Conservation (phyloP, 2,888 invertebrate genomes). For the Drosophila prolongata region DNA sequence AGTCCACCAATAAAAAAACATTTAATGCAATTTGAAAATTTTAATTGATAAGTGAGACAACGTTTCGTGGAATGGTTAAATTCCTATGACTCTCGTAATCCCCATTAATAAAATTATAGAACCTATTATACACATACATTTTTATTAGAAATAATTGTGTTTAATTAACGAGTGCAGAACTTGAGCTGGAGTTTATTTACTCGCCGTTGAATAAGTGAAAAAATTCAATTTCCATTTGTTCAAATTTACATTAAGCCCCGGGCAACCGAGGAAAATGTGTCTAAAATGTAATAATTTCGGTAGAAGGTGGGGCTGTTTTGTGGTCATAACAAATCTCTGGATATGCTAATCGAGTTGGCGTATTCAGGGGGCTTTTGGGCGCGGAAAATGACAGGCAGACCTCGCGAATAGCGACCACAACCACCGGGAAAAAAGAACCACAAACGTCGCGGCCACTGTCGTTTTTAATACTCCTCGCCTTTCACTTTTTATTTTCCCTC, state of each 20-base stretch:
- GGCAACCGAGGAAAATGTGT: slow-evolving; percentile 57
- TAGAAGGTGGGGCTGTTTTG: slow-evolving; percentile 9
- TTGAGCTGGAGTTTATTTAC: slow-evolving; percentile 10
- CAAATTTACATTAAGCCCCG: slow-evolving; percentile 63
- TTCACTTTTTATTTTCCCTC: slow-evolving; percentile 24
- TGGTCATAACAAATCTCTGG: slow-evolving; percentile 59
- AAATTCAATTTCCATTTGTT: slow-evolving; percentile 68
- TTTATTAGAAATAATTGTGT: slow-evolving; percentile 65
- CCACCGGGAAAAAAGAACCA: slow-evolving; percentile 53
- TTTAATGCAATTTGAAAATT: slow-evolving; percentile 77
- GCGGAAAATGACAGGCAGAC: slow-evolving; percentile 23
- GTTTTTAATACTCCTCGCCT: slow-evolving; percentile 70
- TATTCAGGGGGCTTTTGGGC: slow-evolving; percentile 4
- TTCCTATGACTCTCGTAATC: slow-evolving; percentile 63
- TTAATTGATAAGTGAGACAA: slow-evolving; percentile 77
- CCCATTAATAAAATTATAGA: slow-evolving; percentile 73
- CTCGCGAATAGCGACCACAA: slow-evolving; percentile 67
- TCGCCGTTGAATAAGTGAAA: neutral
- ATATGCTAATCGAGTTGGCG: slow-evolving; percentile 75
- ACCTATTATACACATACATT: slow-evolving; percentile 39
- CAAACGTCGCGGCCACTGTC: slow-evolving; percentile 72
- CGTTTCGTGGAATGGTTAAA: slow-evolving; percentile 48
- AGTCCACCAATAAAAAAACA: slow-evolving; percentile 36
- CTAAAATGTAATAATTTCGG: slow-evolving; percentile 72
- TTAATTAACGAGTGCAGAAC: slow-evolving; percentile 22